Evolutionary conservation across 2,797 vertebrate species (phyloP).

Genomic region (Girardinus metallicus): DNA sequence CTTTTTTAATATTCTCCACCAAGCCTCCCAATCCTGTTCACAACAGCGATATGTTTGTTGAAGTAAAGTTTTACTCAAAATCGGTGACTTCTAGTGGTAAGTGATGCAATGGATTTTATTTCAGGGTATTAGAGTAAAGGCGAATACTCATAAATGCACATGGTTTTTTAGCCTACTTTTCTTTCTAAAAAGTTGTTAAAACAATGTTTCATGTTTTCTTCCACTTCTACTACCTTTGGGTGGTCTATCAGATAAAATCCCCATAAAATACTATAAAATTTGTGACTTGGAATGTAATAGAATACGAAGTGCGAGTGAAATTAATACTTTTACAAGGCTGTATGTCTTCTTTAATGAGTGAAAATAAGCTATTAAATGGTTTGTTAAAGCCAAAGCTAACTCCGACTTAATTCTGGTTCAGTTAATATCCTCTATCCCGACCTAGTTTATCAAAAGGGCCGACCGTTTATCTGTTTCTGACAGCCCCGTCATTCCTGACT

Average conservation of each 20-base stretch:
- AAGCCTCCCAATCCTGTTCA: not conserved
- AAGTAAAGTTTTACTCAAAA: not conserved
- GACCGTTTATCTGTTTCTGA: conserved; percentile 13
- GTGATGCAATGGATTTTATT: not conserved
- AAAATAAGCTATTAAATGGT: not conserved
- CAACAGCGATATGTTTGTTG: not conserved
- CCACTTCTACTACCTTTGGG: not conserved
- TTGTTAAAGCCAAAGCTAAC: not conserved
- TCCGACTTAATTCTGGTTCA: not conserved
- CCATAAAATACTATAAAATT: not conserved
- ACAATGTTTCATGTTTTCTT: not conserved
- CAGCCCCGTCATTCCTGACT: conserved; percentile 24
- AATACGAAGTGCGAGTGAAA: not conserved
- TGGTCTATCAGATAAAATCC: not conserved
- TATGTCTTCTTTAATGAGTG: not conserved
- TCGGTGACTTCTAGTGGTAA: not conserved
- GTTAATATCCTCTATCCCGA: not conserved
- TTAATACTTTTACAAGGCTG: not conserved
- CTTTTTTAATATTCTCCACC: not conserved
- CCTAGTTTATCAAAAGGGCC: conserved; percentile 32
- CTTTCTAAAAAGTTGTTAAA: not conserved
- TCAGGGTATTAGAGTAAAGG: not conserved
- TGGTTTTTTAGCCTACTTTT: not conserved
- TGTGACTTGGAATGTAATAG: not conserved
- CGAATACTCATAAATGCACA: not conserved